Percentiles rank a stretch among this genome's conserved stretches.
Evolutionary conservation across 2,113 vertebrate species (phyloP).

Genomic region (Ailurus styani): DNA sequence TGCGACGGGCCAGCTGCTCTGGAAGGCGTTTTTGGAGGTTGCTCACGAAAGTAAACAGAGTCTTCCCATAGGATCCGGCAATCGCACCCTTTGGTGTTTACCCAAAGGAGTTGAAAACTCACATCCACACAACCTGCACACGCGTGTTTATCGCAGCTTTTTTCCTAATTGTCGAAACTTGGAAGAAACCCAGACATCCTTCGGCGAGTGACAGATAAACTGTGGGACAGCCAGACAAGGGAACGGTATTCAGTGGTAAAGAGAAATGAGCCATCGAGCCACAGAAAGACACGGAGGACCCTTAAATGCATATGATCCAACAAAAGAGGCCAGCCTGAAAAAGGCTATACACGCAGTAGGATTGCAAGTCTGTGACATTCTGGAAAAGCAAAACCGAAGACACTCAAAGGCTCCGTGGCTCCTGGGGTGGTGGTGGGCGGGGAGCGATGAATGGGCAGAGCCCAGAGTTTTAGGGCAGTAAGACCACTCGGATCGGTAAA

Average conservation of each 20-base stretch:
- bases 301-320: accelerated
- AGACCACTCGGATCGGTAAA: neutral
- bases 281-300: accelerated
- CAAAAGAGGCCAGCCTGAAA: neutral
- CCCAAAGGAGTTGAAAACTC: neutral
- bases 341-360: neutral
- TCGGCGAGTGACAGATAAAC: neutral
- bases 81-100: neutral
- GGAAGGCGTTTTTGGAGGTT: neutral
- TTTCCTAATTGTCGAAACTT: neutral
- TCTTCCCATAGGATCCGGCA: neutral
- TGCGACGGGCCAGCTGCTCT: neutral
- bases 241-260: neutral
- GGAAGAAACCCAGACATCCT: neutral
- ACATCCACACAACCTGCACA: neutral
- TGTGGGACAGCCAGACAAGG: neutral
- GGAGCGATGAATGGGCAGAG: accelerated
- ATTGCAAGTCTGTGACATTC: neutral
- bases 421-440: too few relatives aligned
- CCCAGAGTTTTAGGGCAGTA: neutral
- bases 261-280: neutral
- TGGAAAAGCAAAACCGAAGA: neutral
- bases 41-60: neutral
- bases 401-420: neutral
- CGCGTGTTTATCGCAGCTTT: neutral